Evolutionary conservation across 1,140 invertebrate species (phyloP).

Genomic region (Myzus persicae): DNA sequence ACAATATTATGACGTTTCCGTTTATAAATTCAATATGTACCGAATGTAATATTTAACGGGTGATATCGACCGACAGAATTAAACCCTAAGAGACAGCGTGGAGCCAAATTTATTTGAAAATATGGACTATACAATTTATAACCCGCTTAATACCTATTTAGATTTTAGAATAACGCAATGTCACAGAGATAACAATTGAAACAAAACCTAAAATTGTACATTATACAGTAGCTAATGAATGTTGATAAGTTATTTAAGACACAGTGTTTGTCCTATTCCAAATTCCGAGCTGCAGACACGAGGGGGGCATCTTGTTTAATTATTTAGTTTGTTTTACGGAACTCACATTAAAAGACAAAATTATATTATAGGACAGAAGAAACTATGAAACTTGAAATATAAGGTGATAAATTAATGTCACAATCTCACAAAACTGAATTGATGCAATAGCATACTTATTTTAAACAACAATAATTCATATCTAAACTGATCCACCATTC

Average conservation of each 20-base stretch:
- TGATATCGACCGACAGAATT: neutral
- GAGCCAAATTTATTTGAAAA: neutral
- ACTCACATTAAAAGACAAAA: neutral
- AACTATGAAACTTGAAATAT: neutral
- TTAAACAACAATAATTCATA: neutral
- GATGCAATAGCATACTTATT: neutral
- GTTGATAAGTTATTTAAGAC: neutral
- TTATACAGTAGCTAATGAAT: neutral
- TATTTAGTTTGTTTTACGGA: neutral
- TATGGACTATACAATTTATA: neutral
- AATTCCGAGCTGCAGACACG: neutral
- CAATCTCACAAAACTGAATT: neutral
- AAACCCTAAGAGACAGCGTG: neutral
- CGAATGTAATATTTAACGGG: neutral
- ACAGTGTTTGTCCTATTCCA: neutral
- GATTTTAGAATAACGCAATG: neutral
- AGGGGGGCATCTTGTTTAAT: neutral
- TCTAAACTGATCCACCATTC: neutral
- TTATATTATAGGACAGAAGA: neutral
- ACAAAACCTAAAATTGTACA: neutral
- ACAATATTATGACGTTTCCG: neutral
- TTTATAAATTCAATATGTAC: neutral
- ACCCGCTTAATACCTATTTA: neutral
- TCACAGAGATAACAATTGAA: neutral
- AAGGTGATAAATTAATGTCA: neutral